Base-by-base conservation (phyloP, 2,888 invertebrate genomes). In the Cylloceria caligata region DNA sequence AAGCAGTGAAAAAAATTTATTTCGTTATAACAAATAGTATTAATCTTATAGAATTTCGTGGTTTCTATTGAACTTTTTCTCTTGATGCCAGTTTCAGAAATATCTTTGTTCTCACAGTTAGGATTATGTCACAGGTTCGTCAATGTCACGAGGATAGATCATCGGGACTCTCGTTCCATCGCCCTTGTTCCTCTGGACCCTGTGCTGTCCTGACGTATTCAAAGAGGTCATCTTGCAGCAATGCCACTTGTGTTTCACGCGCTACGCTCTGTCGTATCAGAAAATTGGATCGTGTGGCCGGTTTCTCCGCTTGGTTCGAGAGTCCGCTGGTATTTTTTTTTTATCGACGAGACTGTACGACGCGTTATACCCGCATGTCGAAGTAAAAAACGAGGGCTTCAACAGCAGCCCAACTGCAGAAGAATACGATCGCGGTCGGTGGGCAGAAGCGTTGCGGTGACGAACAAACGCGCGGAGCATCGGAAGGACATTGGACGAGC, bases 261-360 rank as follows among this genome's bases (percentile, higher is more conserved):
- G n/a, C n/a, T 24, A 52, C 36, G 27, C 42, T 42, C 13, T 13
- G 65, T 27, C 84, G 80, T 85, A 90, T 90, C 90, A 89, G 89
- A 90, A 89, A 90, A 90, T 88, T 89, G 88, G 88, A 90, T 90
- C 90, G 87, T 87, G 72, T 79, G 83, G 73, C 60, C 49, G 62
- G 60, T 82, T 71, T 55, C 68, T 39, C 24, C 39, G 36, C 64
- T 49, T 47, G 34, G 36, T 52, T 52, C 64, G 42, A 75, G 60
- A 55, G 24, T 21, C 57, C 68, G 57, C 19, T 55, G 73, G 55
- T 71, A 19, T 52, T 13, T 65, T 60, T 79, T 68, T 86, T 84
- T 85, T 81, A 83, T 82, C 86, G 79, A 71, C 80, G 49, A 24
- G 89, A 89, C 89, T 88, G 88, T 89, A 90, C 88, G 71, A 68